Evolutionary conservation across 2,113 vertebrate genomes (phyloP).

Genomic region (Vicugna pacos): DNA sequence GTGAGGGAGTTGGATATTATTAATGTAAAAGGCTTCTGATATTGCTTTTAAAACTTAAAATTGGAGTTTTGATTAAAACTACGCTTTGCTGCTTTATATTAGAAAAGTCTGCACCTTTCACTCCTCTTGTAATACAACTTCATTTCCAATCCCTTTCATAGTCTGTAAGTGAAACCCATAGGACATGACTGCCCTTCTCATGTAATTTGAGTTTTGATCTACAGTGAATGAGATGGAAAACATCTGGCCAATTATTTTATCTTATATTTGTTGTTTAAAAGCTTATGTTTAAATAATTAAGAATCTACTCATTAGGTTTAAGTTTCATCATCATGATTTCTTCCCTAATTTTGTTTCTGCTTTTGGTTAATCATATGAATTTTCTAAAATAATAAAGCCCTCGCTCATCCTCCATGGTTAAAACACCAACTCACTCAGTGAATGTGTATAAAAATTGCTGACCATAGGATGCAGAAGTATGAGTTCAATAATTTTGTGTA

Average conservation of each 20-base stretch:
- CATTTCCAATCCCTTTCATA: constrained; percentile 28
- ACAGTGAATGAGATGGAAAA: neutral
- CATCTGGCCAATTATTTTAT: constrained; percentile 13
- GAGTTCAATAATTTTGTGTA: neutral
- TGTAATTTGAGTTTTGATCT: neutral
- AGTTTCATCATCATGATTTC: neutral
- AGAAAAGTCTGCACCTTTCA: constrained; percentile 40
- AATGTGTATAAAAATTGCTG: neutral
- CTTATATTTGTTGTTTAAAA: neutral
- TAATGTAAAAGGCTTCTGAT: constrained; percentile 59
- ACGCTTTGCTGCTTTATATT: constrained; percentile 58
- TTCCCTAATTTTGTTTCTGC: neutral
- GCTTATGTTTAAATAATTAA: neutral
- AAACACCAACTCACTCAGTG: neutral
- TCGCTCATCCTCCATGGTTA: neutral
- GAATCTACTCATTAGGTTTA: neutral
- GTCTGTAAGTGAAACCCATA: neutral
- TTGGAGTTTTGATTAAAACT: constrained; percentile 79
- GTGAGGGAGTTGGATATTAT: constrained; percentile 58
- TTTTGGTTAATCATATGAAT: neutral
- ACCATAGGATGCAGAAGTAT: neutral
- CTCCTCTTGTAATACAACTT: neutral
- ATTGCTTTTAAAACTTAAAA: constrained; percentile 71
- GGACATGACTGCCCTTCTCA: neutral
- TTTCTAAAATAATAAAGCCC: neutral